A percentile compares a stretch with the other conserved stretches of the same genome.
These are phyloP conservation scores for Champsocephalus esox DNA, from an alignment of 2,797 vertebrate genomes.

Conservation along the genomic window DNA sequence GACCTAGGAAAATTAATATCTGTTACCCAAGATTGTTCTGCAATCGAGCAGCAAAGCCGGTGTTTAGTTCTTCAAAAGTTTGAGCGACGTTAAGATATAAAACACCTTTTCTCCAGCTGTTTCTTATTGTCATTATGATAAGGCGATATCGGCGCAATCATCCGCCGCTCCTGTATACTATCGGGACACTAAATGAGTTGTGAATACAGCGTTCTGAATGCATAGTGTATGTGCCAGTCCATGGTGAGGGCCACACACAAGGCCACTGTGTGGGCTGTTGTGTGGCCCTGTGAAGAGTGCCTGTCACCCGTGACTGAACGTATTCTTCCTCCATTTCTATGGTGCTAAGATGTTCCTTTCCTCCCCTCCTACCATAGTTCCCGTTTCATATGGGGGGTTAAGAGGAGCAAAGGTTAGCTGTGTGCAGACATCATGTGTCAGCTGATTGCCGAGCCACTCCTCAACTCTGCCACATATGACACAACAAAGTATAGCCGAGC, in stretches of 20 bases:
- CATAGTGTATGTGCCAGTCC: constrained; percentile 72
- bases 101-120: background rate
- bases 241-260: constrained; percentile 69
- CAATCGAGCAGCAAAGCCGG: background rate
- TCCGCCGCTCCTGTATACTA: constrained; percentile 17
- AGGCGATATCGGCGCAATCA: constrained; percentile 20
- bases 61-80: constrained; percentile 10
- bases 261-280: constrained; percentile 75
- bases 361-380: constrained; percentile 60
- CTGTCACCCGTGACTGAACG: constrained; percentile 81
- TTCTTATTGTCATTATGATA: constrained; percentile 7
- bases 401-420: constrained; percentile 70
- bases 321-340: constrained; percentile 82
- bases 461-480: constrained; percentile 32
- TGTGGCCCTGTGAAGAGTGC: constrained; percentile 75
- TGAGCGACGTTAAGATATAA: constrained; percentile 14
- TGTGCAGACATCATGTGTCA: constrained; percentile 55
- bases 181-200: constrained; percentile 48
- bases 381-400: constrained; percentile 52
- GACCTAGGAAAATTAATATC: background rate
- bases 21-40: constrained; percentile 5
- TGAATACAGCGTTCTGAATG: constrained; percentile 76
- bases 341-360: constrained; percentile 78
- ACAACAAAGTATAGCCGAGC: constrained; percentile 1
- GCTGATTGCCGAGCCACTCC: constrained; percentile 38